Evolutionary conservation across 2,113 vertebrate species (phyloP), one percentile per base, ranked within the genome.

Genomic region (Penelope pileata): DNA sequence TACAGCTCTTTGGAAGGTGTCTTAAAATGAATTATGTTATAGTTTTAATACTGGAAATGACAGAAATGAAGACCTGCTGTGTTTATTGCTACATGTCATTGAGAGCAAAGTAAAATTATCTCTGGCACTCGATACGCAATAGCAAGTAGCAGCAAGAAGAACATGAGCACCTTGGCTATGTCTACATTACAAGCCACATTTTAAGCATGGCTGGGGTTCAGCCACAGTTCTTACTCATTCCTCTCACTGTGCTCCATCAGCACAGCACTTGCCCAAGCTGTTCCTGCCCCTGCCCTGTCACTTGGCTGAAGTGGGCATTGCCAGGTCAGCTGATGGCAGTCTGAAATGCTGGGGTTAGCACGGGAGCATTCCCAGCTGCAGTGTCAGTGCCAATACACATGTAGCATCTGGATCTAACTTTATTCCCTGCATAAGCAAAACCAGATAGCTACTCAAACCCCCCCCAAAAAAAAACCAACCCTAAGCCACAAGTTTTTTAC

Each of bases 251-350:
- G 36, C 29, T 47, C 45, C 14, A 9, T 10, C 1, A 2, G 10
- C 22, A 50, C 11, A 5, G 18, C 0, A 0, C 50, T 29, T n/a
- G 64, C 51, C 84, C 29, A 58, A 4, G 17, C 54, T 69, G 5
- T 18, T 91, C 36, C 70, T 17, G 3, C 22, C 32, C 48, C 64
- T 43, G 22, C 12, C 32, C 32, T 5, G 1, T 81, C 60, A 47
- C 34, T 51, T 12, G 40, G 32, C 67, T 69, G 59, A 56, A 80
- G 16, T 2, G 1, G 19, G 18, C 6, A 30, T 60, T 40, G 12
- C 12, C 53, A 56, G 36, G 18, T 69, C 40, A 47, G 38, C 5
- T 32, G 12, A 24, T 60, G 68, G 30, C 63, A 70, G n/a, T 17
- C 22, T 7, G 11, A 87, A 30, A 17, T 30, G 3, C 13, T 18